Base-by-base conservation (phyloP, 1,140 invertebrate genomes). In the Drosophila tropicalis region DNA sequence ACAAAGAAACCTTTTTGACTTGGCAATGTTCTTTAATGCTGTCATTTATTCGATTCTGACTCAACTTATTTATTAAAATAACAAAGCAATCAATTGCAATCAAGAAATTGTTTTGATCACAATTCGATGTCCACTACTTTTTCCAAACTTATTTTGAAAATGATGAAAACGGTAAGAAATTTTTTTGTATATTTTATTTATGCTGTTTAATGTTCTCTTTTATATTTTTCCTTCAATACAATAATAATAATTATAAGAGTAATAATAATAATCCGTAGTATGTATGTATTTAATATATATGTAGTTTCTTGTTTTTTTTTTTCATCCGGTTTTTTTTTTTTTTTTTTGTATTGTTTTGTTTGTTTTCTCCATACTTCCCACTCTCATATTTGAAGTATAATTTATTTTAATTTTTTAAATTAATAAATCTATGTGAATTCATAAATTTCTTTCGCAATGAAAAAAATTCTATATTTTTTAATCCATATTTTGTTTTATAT, bases 281-380 rank as follows among this genome's bases (percentile, higher is more conserved):
- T 86, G 83, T 87, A 81, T 87, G 83, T 89, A 87, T 87, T 89
- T 87, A 79, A 87, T 89, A 87, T 87, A 87, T 87, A 87, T 87
- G 80, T 87, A 84, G 58, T 62, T 40, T 78, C 62, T 70, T 66
- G 65, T 74, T 87, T 78, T 76, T 85, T 71, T 78, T 73, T 58
- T 63, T 58, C 57, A 67, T 74, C 55, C 19, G 40, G 64, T 62
- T 41, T 66, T 70, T 40, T 51, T 44, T 67, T 71, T 55, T 34
- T 71, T 55, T 39, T 57, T 81, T 64, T 68, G 60, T 63, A 57
- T 66, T 47, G 13, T 72, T 67, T 62, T 17, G 54, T 62, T 72
- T 72, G 66, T 79, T 72, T 73, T 84, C 73, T 76, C 34, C 60
- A 87, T 87, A 83, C 84, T 83, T 74, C 68, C 32, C 44, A 39